Evolutionary conservation across 1,140 invertebrate genomes (phyloP).

Genomic region (Andricus grossulariae): DNA sequence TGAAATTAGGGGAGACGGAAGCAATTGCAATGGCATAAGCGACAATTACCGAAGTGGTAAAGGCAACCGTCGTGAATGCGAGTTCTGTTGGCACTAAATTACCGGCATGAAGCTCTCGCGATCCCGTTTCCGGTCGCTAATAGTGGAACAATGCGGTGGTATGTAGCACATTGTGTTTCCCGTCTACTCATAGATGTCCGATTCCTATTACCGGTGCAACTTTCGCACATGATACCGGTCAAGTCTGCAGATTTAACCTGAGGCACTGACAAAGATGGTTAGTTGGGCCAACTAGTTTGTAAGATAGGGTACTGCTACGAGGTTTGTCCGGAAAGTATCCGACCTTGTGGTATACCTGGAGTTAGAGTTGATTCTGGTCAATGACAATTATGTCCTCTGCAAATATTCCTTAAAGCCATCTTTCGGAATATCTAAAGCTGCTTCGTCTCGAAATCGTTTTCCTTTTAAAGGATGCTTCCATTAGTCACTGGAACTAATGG

Average conservation of each 20-base stretch:
- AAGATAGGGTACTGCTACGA: no score
- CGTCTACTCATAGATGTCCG: conserved; percentile 15
- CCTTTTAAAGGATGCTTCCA: no score
- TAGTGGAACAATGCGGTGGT: conserved; percentile 48
- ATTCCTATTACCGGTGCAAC: not conserved
- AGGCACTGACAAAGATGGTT: not conserved
- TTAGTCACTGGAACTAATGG: no score
- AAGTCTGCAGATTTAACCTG: not conserved
- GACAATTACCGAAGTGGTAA: conserved; percentile 32
- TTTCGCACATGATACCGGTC: not conserved
- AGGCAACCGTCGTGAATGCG: conserved; percentile 33
- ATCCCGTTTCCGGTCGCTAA: conserved; percentile 53
- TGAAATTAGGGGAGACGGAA: not conserved
- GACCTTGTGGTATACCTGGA: no score
- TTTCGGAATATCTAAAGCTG: no score
- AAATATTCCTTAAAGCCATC: no score
- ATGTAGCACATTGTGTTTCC: conserved; percentile 48
- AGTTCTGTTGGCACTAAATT: conserved; percentile 47
- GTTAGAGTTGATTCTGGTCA: no score
- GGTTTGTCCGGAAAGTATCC: no score
- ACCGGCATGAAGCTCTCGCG: conserved; percentile 46
- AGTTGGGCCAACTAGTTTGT: no score
- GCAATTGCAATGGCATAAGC: not conserved
- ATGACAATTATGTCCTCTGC: no score
- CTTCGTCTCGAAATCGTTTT: no score